Conservation (phyloP, 1,140 invertebrate genomes). For the Drosophila yakuba region DNA sequence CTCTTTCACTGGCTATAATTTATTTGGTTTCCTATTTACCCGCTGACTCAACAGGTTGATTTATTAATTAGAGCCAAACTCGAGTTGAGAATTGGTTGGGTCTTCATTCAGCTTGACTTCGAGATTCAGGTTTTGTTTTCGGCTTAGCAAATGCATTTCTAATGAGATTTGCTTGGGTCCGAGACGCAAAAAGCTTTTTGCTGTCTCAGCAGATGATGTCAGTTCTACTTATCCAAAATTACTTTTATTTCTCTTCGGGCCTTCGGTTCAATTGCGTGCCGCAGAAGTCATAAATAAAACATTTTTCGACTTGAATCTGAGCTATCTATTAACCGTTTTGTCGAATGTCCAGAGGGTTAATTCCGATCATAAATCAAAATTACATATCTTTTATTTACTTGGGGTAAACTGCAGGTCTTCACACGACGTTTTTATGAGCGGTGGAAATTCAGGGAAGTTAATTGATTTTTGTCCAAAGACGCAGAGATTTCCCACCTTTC, state of each 20-base stretch:
- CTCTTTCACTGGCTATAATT: conserved; percentile 41
- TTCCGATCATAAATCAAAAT: conserved; percentile 39
- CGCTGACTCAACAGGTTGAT: conserved; percentile 48
- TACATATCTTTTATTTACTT: conserved; percentile 22
- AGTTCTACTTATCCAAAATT: conserved; percentile 37
- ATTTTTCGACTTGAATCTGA: conserved; percentile 22
- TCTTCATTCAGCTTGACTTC: conserved; percentile 6
- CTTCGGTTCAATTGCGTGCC: conserved; percentile 46
- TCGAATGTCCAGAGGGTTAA: conserved; percentile 20
- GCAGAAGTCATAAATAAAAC: conserved; percentile 49
- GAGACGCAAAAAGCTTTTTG: conserved; percentile 44
- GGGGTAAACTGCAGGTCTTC: conserved; percentile 1
- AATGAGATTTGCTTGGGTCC: conserved; percentile 53
- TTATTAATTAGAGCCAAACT: conserved; percentile 58
- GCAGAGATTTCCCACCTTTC: conserved; percentile 10
- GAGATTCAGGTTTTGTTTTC: conserved; percentile 48
- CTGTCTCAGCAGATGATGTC: conserved; percentile 69
- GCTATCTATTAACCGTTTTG: conserved; percentile 50
- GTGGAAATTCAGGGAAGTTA: conserved; percentile 2
- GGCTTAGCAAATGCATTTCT: conserved; percentile 71
- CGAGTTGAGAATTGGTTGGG: conserved; percentile 7
- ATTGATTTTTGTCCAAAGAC: conserved; percentile 21
- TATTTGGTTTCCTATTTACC: conserved; percentile 30
- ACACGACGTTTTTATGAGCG: conserved; percentile 10
- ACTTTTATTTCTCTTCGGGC: conserved; percentile 2